A percentile compares a stretch with the other conserved stretches of the same genome.
Conservation (phyloP, 1,140 invertebrate species). For the Drosophila watanabei region DNA sequence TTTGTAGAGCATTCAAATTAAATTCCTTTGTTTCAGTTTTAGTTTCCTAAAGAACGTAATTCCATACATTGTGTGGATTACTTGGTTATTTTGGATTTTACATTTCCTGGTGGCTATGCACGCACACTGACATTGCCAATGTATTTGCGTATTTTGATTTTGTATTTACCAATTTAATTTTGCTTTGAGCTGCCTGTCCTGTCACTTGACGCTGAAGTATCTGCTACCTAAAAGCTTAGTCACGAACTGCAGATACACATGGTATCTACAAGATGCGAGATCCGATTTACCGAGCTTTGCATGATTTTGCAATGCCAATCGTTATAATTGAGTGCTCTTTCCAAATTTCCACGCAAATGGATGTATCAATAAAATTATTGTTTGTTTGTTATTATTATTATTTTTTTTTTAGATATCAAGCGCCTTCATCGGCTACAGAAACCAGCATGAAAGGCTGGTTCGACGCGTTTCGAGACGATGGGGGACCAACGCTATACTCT, state of each 20-base stretch:
- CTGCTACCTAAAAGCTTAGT: constrained; percentile 73
- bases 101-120: constrained; percentile 48
- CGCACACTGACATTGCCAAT: neutral
- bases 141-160: constrained; percentile 39
- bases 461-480: constrained; percentile 96
- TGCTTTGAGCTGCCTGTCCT: constrained; percentile 64
- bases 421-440: constrained; percentile 41
- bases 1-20: constrained; percentile 49
- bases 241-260: constrained; percentile 56
- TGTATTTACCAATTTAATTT: constrained; percentile 63
- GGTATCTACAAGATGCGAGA: constrained; percentile 49
- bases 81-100: constrained; percentile 40
- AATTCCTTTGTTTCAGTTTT: constrained; percentile 69
- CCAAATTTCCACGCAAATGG: constrained; percentile 37
- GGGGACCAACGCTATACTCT: constrained; percentile 96
- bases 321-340: constrained; percentile 51
- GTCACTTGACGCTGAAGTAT: constrained; percentile 62
- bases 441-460: constrained; percentile 95
- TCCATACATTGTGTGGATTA: constrained; percentile 23
- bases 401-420: constrained; percentile 18
- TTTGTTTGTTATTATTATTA: constrained; percentile 1
- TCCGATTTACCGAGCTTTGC: constrained; percentile 37
- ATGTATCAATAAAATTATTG: constrained; percentile 31
- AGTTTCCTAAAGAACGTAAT: constrained; percentile 18
- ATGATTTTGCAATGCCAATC: constrained; percentile 57